A percentile compares a stretch with the other conserved stretches of the same genome.
These are phyloP conservation scores for Parascotia fuliginaria DNA, from an alignment of 2,888 invertebrate genomes.

Conservation along the genomic window DNA sequence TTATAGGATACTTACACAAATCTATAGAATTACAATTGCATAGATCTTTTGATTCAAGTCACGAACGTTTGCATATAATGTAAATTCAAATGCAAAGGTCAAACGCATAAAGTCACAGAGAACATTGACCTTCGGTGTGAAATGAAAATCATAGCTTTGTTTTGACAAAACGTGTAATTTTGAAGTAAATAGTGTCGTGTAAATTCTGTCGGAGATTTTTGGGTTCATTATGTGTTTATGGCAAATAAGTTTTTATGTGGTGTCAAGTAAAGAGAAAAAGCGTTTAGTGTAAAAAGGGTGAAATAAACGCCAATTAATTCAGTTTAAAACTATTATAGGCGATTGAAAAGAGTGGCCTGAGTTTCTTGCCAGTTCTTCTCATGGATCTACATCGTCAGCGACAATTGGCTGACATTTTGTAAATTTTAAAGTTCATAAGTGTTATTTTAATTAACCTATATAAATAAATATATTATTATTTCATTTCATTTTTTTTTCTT, in stretches of 20 bases:
- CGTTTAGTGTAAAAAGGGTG: background rate
- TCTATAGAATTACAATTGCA: constrained; percentile 36
- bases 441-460: too few species aligned
- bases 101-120: constrained; percentile 29
- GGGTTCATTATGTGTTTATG: constrained; percentile 61
- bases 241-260: constrained; percentile 45
- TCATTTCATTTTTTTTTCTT: too few species aligned
- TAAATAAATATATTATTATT: too few species aligned
- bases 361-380: too few species aligned
- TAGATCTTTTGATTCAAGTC: constrained; percentile 35
- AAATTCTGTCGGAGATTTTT: constrained; percentile 43
- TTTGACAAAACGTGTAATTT: constrained; percentile 1
- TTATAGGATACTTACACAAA: constrained; percentile 32
- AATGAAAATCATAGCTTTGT: constrained; percentile 13
- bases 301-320: too few species aligned
- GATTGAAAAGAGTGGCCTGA: too few species aligned
- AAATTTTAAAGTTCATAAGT: too few species aligned
- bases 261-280: constrained; percentile 16
- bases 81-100: constrained; percentile 27
- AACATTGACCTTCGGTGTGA: constrained; percentile 16
- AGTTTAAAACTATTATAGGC: too few species aligned
- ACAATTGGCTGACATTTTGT: too few species aligned
- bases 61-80: constrained; percentile 35
- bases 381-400: too few species aligned
- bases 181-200: constrained; percentile 38